A percentile compares a stretch with the other conserved stretches of the same genome.
These are phyloP conservation scores for Acyrthosiphon pisum DNA, from an alignment of 1,140 invertebrate genomes.

Conservation along the genomic window DNA sequence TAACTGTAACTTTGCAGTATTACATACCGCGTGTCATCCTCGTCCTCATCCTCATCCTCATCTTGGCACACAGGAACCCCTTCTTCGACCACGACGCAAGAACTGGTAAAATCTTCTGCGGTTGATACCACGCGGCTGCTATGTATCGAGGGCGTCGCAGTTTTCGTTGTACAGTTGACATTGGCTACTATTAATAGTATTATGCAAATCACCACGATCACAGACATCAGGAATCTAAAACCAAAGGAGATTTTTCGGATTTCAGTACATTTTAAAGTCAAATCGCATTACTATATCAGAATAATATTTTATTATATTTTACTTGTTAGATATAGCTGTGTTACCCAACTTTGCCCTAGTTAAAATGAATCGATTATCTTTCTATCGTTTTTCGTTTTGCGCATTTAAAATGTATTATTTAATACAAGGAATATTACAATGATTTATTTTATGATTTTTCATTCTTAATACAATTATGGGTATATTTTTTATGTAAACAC, in stretches of 20 bases:
- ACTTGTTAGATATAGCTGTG: too few relatives aligned
- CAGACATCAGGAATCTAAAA: background rate
- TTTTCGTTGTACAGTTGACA: background rate
- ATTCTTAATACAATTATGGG: too few relatives aligned
- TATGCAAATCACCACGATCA: background rate
- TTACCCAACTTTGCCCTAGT: too few relatives aligned
- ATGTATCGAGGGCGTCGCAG: background rate
- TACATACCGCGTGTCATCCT: background rate
- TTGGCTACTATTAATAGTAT: background rate
- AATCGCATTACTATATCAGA: background rate
- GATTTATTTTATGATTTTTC: too few relatives aligned
- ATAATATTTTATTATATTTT: background rate
- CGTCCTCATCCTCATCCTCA: background rate
- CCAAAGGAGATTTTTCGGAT: background rate
- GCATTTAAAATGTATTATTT: too few relatives aligned
- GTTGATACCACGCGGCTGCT: background rate
- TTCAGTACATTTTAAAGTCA: background rate
- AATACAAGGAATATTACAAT: too few relatives aligned
- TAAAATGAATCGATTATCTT: too few relatives aligned
- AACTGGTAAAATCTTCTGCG: background rate
- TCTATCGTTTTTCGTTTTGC: too few relatives aligned
- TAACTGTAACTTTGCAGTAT: background rate
- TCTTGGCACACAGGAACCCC: slow-evolving; percentile 40
- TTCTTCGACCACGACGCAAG: slow-evolving; percentile 21
- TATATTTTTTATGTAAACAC: too few relatives aligned